phyloP scores from a whole-genome alignment of 2,888 invertebrate species.

The Creontiades dilutus region DNA sequence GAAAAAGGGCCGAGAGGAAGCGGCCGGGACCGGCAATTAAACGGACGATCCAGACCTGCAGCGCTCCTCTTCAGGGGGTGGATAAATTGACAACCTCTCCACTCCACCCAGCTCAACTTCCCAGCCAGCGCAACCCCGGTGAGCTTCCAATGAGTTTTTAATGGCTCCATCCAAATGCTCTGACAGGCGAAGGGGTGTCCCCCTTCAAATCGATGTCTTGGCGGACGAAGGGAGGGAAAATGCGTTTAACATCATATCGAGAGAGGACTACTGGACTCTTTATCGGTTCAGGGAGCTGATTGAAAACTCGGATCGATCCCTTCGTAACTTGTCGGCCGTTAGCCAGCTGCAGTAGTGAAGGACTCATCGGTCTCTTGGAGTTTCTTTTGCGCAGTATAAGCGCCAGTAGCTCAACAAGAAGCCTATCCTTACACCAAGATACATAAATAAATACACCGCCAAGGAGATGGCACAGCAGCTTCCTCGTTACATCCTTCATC shows the following conservation, averaged over 20 bases:
- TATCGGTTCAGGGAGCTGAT: conserved; percentile 23
- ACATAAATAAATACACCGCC: too few relatives aligned
- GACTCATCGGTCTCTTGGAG: too few relatives aligned
- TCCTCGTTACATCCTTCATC: too few relatives aligned
- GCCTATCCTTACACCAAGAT: too few relatives aligned
- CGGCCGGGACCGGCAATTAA: not conserved
- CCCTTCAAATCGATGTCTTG: conserved; percentile 48
- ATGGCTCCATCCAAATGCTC: conserved; percentile 27
- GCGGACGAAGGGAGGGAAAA: conserved; percentile 4
- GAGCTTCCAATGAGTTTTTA: conserved; percentile 43
- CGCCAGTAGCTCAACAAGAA: too few relatives aligned
- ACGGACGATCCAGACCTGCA: conserved; percentile 6
- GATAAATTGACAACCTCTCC: conserved; percentile 18
- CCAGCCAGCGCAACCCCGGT: conserved; percentile 13
- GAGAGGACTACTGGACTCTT: conserved; percentile 7
- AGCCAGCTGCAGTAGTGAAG: not conserved
- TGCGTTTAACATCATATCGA: conserved; percentile 34
- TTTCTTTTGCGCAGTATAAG: too few relatives aligned
- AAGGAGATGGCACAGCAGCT: too few relatives aligned
- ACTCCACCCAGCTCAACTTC: not conserved
- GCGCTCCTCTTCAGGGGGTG: not conserved
- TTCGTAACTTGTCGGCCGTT: not conserved
- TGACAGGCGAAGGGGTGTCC: not conserved
- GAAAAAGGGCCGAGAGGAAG: not conserved
- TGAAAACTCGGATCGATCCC: not conserved